A percentile compares a stretch with the other conserved stretches of the same genome.
phyloP scores from a whole-genome alignment of 2,888 invertebrate genomes.

The Acronicta psi region DNA sequence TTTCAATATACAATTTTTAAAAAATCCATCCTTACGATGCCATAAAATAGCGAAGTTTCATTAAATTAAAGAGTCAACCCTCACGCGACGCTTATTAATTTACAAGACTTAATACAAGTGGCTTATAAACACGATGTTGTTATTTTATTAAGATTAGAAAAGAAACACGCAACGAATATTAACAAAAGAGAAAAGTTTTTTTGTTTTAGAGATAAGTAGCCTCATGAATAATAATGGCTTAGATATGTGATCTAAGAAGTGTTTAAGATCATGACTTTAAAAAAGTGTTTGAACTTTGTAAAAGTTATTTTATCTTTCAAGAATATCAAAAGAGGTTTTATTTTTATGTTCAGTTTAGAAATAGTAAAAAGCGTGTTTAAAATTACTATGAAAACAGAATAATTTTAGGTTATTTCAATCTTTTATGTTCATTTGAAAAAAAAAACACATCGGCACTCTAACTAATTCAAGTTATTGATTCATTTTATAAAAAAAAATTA shows the following conservation, averaged over 20 bases:
- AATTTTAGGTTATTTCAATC: too few relatives aligned
- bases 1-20: too few relatives aligned
- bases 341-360: too few relatives aligned
- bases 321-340: too few relatives aligned
- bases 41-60: background rate
- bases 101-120: conserved; percentile 12
- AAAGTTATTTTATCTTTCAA: too few relatives aligned
- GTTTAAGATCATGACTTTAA: too few relatives aligned
- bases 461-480: too few relatives aligned
- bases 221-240: conserved; percentile 9
- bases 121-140: conserved; percentile 15
- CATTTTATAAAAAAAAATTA: too few relatives aligned
- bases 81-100: conserved; percentile 19
- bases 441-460: too few relatives aligned
- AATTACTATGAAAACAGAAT: too few relatives aligned
- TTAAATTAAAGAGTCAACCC: conserved; percentile 5
- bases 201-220: conserved; percentile 11
- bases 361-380: too few relatives aligned
- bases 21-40: background rate
- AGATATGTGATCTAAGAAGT: conserved; percentile 6
- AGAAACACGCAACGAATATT: conserved; percentile 13
- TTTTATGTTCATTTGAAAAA: too few relatives aligned
- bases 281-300: background rate
- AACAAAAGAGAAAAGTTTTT: conserved; percentile 9
- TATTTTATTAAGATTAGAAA: conserved; percentile 20